Percentiles rank a stretch among this genome's conserved stretches.
phyloP scores from a whole-genome alignment of 2,797 vertebrate species.

The Caiman crocodilus region DNA sequence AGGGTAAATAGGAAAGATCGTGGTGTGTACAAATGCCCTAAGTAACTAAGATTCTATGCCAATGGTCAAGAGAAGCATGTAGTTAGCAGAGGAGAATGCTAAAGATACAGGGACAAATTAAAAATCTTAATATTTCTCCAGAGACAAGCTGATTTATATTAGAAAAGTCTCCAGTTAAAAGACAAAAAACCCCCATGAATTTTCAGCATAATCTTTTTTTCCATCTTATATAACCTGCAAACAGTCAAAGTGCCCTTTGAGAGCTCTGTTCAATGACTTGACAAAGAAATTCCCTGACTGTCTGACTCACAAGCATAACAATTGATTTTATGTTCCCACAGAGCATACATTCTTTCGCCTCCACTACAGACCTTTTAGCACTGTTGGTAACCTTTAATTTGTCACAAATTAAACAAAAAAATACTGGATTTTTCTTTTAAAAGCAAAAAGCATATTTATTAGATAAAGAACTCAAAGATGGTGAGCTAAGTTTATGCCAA shows the following conservation, averaged over 20 bases:
- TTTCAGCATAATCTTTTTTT: neutral
- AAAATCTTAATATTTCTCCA: neutral
- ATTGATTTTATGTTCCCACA: neutral
- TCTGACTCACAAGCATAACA: neutral
- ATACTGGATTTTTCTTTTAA: neutral
- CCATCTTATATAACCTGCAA: neutral
- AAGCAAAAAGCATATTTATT: neutral
- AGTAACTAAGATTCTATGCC: no score
- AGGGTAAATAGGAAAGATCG: no score
- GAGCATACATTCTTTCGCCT: neutral
- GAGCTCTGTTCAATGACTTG: neutral
- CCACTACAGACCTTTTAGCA: neutral
- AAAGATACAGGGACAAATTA: no score
- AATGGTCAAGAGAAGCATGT: fast-evolving
- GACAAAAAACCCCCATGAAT: neutral
- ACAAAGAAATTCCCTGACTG: neutral
- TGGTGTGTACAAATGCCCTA: no score
- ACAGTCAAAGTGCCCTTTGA: neutral
- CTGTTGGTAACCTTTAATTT: neutral
- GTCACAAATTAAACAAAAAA: neutral
- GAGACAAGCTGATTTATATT: neutral
- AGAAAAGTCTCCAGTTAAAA: neutral
- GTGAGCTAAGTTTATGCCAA: neutral
- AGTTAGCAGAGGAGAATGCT: no score
- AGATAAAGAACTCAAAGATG: neutral